Percentiles rank a stretch among this genome's conserved stretches.
phyloP scores from a whole-genome alignment of 2,888 invertebrate genomes.

The Sturmia bella region DNA sequence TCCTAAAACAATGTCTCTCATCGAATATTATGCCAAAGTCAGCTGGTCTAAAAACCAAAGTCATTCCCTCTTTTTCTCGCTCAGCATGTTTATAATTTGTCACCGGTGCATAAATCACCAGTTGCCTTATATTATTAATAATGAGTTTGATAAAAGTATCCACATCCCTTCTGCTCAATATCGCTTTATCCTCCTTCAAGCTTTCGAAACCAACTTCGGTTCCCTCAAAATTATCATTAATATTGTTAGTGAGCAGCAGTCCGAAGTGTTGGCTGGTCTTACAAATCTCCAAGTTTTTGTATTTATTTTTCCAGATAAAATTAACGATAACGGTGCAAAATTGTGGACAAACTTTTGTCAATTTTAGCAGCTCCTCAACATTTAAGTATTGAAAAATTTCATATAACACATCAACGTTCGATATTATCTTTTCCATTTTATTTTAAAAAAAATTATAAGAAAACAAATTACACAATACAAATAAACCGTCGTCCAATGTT shows the following conservation, averaged over 20 bases:
- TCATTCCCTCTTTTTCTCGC: neutral
- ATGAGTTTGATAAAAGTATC: conserved; percentile 47
- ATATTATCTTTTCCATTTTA: conserved; percentile 52
- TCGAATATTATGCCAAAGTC: conserved; percentile 46
- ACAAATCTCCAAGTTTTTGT: conserved; percentile 50
- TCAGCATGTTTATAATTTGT: conserved; percentile 11
- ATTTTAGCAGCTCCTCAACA: conserved; percentile 48
- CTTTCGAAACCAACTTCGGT: conserved; percentile 41
- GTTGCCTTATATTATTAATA: conserved; percentile 34
- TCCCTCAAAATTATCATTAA: neutral
- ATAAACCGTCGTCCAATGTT: conserved; percentile 23
- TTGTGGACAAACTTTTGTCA: conserved; percentile 47
- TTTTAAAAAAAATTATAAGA: neutral
- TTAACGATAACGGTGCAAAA: conserved; percentile 55
- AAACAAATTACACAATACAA: conserved; percentile 47
- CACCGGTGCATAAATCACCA: conserved; percentile 33
- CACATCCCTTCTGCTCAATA: conserved; percentile 42
- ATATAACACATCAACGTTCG: conserved; percentile 54
- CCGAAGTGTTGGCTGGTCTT: conserved; percentile 47
- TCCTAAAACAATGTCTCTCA: conserved; percentile 30
- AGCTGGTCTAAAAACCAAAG: conserved; percentile 15
- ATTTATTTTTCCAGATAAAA: conserved; percentile 59
- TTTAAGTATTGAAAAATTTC: conserved; percentile 56
- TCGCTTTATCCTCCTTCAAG: conserved; percentile 30
- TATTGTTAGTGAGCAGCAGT: conserved; percentile 46